Evolutionary conservation across 2,113 vertebrate species (phyloP).

Genomic region (Centropus bengalensis): DNA sequence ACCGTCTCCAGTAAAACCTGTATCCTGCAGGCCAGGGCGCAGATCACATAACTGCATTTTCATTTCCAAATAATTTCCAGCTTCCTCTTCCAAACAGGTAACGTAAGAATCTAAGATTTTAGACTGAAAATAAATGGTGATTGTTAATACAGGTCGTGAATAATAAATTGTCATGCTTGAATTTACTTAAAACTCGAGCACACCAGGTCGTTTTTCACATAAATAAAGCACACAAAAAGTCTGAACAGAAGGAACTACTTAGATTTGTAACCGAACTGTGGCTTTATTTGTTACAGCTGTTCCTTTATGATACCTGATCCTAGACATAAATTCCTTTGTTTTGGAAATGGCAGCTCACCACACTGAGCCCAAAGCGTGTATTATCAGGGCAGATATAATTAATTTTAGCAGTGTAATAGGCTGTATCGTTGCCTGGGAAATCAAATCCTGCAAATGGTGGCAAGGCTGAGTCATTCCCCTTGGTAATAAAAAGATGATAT

Average conservation of each 20-base stretch:
- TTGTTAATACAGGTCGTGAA: not conserved
- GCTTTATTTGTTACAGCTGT: slow-evolving; percentile 43
- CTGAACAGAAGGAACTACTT: slow-evolving; percentile 4
- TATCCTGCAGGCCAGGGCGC: not conserved
- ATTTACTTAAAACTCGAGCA: not conserved
- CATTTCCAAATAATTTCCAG: not conserved
- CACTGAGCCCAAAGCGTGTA: not conserved
- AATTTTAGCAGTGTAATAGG: not conserved
- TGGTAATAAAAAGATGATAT: not conserved
- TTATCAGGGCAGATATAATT: not conserved
- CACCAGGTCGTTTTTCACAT: not conserved
- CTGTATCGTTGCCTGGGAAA: not conserved
- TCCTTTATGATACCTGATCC: slow-evolving; percentile 1
- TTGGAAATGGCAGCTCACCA: not conserved
- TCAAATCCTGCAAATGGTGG: not conserved
- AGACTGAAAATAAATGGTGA: not conserved
- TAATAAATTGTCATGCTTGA: not conserved
- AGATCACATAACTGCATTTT: not conserved
- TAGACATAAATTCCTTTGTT: slow-evolving; percentile 9
- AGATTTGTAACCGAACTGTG: not conserved
- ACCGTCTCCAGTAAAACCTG: not conserved
- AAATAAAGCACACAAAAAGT: not conserved
- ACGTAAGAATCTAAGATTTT: not conserved
- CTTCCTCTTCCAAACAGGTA: not conserved
- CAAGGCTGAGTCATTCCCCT: not conserved